Percentiles rank a stretch among this genome's conserved stretches.
Evolutionary conservation across 2,797 vertebrate species (phyloP).

Genomic region (Gymnoscopelus microlampas): DNA sequence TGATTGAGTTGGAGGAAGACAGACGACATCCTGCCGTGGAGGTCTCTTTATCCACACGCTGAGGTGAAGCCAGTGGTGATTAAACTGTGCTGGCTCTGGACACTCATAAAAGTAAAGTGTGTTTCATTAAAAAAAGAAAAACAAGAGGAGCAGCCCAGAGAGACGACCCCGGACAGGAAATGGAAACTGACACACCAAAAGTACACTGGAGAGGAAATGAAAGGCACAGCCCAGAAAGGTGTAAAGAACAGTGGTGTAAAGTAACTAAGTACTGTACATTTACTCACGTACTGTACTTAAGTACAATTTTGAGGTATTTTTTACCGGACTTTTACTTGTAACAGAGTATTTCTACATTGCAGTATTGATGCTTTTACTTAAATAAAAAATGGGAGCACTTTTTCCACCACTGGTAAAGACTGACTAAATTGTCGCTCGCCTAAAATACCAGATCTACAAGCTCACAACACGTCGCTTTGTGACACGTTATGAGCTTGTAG

Average conservation of each 20-base stretch:
- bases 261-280: no score
- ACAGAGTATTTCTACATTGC: no score
- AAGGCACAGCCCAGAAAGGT: neutral
- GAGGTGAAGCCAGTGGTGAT: constrained; percentile 45
- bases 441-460: no score
- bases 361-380: no score
- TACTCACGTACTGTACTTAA: no score
- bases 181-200: constrained; percentile 38
- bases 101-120: constrained; percentile 55
- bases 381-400: neutral
- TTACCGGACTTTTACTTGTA: no score
- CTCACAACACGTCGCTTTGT: no score
- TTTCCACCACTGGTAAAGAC: no score
- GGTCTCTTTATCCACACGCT: constrained; percentile 38
- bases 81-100: constrained; percentile 49
- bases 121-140: constrained; percentile 60
- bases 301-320: no score
- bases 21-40: constrained; percentile 26
- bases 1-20: constrained; percentile 36
- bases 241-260: neutral
- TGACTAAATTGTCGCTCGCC: no score
- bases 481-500: no score
- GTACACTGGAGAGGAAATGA: neutral
- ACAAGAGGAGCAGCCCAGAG: constrained; percentile 41
- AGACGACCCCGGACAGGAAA: constrained; percentile 49